phyloP scores from a whole-genome alignment of 2,113 vertebrate species.

The Pollachius pollachius region DNA sequence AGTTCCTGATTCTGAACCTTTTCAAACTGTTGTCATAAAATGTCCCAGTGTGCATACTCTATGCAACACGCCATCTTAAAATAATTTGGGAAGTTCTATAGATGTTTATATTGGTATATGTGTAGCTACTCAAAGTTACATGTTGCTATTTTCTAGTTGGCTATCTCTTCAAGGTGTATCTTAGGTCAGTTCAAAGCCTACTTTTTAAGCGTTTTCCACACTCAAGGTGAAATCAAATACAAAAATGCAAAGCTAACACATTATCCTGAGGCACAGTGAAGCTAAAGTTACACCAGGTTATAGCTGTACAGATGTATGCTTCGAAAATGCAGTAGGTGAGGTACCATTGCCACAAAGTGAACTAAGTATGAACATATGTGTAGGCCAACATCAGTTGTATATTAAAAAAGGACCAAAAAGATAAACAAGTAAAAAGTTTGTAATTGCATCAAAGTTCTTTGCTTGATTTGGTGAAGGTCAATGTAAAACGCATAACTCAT shows the following conservation, averaged over 20 bases:
- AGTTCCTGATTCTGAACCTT: neutral
- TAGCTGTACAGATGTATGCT: neutral
- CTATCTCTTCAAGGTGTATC: constrained; percentile 35
- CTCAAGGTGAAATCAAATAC: constrained; percentile 29
- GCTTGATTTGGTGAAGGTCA: constrained; percentile 7
- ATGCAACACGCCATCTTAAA: neutral
- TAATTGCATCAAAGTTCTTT: constrained; percentile 20
- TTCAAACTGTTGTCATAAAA: neutral
- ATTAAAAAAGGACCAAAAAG: constrained; percentile 14
- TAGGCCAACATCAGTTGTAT: constrained; percentile 7
- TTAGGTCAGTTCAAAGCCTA: constrained; percentile 17
- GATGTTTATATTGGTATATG: constrained; percentile 28
- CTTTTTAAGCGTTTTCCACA: constrained; percentile 7
- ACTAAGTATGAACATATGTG: constrained; percentile 13
- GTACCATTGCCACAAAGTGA: constrained; percentile 8
- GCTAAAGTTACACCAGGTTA: constrained; percentile 5
- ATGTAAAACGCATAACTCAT: constrained; percentile 26
- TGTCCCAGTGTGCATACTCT: neutral
- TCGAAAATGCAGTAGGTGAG: neutral
- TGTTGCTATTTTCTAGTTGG: constrained; percentile 1
- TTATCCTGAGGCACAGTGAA: constrained; percentile 37
- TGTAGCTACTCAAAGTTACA: neutral
- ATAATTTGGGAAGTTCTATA: constrained; percentile 14
- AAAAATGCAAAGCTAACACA: constrained; percentile 12
- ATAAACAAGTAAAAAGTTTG: constrained; percentile 5